A percentile compares a stretch with the other conserved stretches of the same genome.
Conservation (phyloP, 2,888 invertebrate genomes). For the Crioceris asparagi region DNA sequence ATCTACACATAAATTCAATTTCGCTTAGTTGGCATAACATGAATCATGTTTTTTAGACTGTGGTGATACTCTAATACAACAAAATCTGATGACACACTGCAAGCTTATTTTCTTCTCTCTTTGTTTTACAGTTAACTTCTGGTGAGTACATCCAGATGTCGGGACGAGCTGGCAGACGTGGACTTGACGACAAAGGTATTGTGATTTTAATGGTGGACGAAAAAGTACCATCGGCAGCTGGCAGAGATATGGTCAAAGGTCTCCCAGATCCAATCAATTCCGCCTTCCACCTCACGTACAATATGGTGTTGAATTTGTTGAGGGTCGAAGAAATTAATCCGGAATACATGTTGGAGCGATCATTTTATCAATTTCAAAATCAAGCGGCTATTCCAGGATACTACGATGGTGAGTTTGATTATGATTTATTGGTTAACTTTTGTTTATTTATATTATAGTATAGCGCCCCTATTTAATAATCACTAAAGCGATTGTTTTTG, state of each 20-base stretch:
- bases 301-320: slow-evolving; percentile 94
- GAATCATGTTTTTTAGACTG: too few relatives aligned
- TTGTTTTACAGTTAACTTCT: slow-evolving; percentile 62
- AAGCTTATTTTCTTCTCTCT: too few relatives aligned
- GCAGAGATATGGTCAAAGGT: slow-evolving; percentile 74
- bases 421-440: background rate
- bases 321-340: slow-evolving; percentile 99
- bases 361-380: slow-evolving; percentile 99
- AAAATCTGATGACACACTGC: too few relatives aligned
- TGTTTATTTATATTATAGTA: background rate
- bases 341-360: slow-evolving; percentile 96
- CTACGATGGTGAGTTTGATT: slow-evolving; percentile 62
- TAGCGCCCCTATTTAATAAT: too few relatives aligned
- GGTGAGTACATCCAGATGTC: slow-evolving; percentile 99
- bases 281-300: slow-evolving; percentile 98
- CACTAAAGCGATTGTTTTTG: too few relatives aligned
- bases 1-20: too few relatives aligned
- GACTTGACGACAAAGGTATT: slow-evolving; percentile 85
- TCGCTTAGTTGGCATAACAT: too few relatives aligned
- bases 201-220: slow-evolving; percentile 99
- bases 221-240: slow-evolving; percentile 72
- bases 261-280: slow-evolving; percentile 92
- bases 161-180: slow-evolving; percentile 93
- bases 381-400: slow-evolving; percentile 88
- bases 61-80: too few relatives aligned